A percentile compares a stretch with the other conserved stretches of the same genome.
phyloP scores from a whole-genome alignment of 2,888 invertebrate species.

The Pecten maximus region DNA sequence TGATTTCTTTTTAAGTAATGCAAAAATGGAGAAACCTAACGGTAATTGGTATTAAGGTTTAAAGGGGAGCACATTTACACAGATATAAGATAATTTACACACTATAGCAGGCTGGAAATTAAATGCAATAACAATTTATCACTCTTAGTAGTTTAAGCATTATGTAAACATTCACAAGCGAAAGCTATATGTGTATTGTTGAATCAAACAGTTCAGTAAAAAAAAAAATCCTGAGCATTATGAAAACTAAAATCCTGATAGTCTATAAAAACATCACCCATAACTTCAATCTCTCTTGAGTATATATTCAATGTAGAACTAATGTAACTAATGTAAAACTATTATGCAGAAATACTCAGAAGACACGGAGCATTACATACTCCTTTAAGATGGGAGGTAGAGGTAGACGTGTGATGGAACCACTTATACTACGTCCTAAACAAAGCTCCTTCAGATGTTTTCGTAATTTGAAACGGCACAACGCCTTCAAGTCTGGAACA shows the following conservation, averaged over 20 bases:
- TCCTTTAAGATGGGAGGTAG: background rate
- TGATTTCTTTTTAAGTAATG: no score
- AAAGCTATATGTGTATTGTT: no score
- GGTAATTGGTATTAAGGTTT: no score
- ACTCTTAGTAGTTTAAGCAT: no score
- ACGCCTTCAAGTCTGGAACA: background rate
- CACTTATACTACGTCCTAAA: background rate
- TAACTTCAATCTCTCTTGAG: background rate
- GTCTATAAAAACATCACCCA: background rate
- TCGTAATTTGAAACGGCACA: background rate
- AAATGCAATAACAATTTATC: no score
- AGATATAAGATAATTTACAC: no score
- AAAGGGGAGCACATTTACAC: no score
- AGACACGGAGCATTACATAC: conserved; percentile 1
- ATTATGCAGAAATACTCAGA: background rate
- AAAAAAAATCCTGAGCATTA: background rate
- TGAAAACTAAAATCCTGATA: background rate
- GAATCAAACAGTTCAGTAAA: no score
- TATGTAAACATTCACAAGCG: no score
- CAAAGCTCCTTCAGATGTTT: background rate
- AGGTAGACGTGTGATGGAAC: background rate
- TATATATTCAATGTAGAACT: background rate
- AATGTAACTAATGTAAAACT: background rate
- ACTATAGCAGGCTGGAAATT: background rate
- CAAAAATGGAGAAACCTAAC: no score